Evolutionary conservation across 2,888 invertebrate genomes (phyloP).

Genomic region (Scaptodrosophila latifasciaeformis): DNA sequence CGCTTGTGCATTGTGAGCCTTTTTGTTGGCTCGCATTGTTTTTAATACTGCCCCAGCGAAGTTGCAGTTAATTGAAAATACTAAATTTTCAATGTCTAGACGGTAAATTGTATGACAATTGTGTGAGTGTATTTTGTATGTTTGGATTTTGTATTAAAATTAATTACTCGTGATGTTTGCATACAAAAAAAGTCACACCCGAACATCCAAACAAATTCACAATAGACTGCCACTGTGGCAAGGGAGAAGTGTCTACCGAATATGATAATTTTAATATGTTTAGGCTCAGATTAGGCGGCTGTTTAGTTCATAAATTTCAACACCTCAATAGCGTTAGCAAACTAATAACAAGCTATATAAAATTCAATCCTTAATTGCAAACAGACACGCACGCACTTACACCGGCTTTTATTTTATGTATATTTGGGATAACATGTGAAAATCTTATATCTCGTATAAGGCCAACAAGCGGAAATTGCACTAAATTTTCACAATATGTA

Average conservation of each 20-base stretch:
- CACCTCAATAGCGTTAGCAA: constrained; percentile 24
- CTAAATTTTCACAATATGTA: constrained; percentile 51
- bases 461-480: constrained; percentile 47
- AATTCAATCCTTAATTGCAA: constrained; percentile 38
- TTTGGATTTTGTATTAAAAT: constrained; percentile 70
- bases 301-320: constrained; percentile 31
- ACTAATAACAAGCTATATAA: constrained; percentile 24
- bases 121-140: constrained; percentile 54
- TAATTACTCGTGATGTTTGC: constrained; percentile 64
- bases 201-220: too few species aligned
- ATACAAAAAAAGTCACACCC: constrained; percentile 39
- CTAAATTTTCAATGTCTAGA: constrained; percentile 74
- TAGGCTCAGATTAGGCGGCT: too few species aligned
- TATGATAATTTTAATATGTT: neutral
- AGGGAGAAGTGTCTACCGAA: too few species aligned
- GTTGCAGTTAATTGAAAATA: constrained; percentile 74
- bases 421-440: constrained; percentile 42
- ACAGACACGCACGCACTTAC: neutral
- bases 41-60: constrained; percentile 21
- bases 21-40: constrained; percentile 55
- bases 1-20: constrained; percentile 50
- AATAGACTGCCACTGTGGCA: too few species aligned
- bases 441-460: constrained; percentile 43
- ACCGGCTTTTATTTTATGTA: neutral
- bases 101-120: constrained; percentile 75